A percentile compares a stretch with the other conserved stretches of the same genome.
These are phyloP conservation scores for Cardiocondyla obscurior DNA, from an alignment of 1,140 invertebrate genomes.

Conservation along the genomic window DNA sequence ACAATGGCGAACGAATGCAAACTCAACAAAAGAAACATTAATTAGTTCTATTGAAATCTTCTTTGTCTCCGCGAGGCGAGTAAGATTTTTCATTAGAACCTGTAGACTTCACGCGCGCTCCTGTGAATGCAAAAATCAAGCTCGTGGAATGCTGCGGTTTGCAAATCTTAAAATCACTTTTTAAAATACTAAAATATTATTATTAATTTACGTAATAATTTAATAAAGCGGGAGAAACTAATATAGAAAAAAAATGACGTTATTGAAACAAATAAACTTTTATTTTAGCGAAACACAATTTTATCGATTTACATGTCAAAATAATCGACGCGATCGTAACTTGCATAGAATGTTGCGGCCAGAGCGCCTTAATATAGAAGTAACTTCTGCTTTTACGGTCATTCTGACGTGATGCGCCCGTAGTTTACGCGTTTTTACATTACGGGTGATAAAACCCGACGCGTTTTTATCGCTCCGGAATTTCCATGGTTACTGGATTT, in stretches of 20 bases:
- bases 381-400: slow-evolving; percentile 23
- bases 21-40: slow-evolving; percentile 33
- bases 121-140: background rate
- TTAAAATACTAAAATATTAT: too few relatives aligned
- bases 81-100: slow-evolving; percentile 35
- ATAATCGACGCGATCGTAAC: slow-evolving; percentile 19
- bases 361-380: slow-evolving; percentile 9
- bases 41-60: slow-evolving; percentile 41
- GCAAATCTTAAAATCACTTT: background rate
- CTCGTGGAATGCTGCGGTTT: background rate
- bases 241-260: background rate
- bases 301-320: background rate
- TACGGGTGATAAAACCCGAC: slow-evolving; percentile 33
- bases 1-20: slow-evolving; percentile 34
- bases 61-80: slow-evolving; percentile 1
- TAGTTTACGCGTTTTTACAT: slow-evolving; percentile 44
- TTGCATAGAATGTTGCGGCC: background rate
- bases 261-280: slow-evolving; percentile 9
- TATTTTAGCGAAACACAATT: background rate
- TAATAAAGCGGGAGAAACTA: too few relatives aligned
- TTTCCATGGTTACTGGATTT: slow-evolving; percentile 29
- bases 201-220: too few relatives aligned
- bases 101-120: background rate
- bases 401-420: background rate
- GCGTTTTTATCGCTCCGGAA: slow-evolving; percentile 44